Conservation (phyloP, 1,140 invertebrate species). For the Drosophila fuyamai region DNA sequence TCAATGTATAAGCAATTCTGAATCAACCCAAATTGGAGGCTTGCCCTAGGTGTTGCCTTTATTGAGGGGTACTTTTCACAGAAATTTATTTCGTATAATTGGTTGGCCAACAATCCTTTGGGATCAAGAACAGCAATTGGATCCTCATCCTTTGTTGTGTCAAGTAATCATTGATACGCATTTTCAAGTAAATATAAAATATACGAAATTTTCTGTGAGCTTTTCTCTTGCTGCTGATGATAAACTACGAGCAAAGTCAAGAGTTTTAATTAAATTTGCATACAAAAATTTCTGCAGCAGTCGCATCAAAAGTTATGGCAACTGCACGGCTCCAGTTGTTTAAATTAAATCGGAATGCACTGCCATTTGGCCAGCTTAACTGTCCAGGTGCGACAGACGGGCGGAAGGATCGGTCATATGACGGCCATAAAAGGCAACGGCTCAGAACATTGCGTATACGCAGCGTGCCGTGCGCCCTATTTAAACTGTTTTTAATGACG, state of each 20-base stretch:
- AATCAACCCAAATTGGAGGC: neutral
- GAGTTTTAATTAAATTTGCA: constrained; percentile 73
- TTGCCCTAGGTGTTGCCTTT: constrained; percentile 2
- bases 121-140: constrained; percentile 33
- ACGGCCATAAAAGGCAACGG: constrained; percentile 52
- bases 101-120: constrained; percentile 20
- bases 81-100: constrained; percentile 11
- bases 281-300: constrained; percentile 42
- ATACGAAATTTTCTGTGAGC: constrained; percentile 28
- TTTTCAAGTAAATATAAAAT: constrained; percentile 45
- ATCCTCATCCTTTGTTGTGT: constrained; percentile 37
- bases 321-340: constrained; percentile 31
- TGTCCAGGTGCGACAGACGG: constrained; percentile 26
- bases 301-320: constrained; percentile 50
- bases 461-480: constrained; percentile 50
- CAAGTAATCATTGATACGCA: constrained; percentile 51
- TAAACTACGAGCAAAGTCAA: constrained; percentile 31
- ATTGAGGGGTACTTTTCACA: neutral
- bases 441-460: constrained; percentile 57
- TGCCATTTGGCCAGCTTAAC: constrained; percentile 32
- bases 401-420: constrained; percentile 9
- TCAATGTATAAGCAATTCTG: neutral
- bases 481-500: constrained; percentile 74
- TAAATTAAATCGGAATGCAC: constrained; percentile 39
- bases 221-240: constrained; percentile 16